These are phyloP conservation scores for Muscicapa striata DNA, from an alignment of 2,797 vertebrate species.

Conservation along the genomic window DNA sequence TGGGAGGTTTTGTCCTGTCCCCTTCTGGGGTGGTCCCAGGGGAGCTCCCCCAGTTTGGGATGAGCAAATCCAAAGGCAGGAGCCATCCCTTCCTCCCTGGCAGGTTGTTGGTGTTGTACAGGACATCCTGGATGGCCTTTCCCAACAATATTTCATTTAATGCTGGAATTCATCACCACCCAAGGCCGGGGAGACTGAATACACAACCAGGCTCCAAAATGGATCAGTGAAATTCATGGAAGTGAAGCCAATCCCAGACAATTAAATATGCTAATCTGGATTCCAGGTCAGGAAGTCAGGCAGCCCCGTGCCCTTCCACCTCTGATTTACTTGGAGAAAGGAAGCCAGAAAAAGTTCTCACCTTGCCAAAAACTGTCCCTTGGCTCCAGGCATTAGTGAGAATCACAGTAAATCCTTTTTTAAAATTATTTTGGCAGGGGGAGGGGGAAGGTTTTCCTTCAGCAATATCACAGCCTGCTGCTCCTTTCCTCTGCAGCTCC, in stretches of 20 bases:
- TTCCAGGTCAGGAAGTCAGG: constrained; percentile 48
- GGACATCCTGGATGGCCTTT: constrained; percentile 49
- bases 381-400: background rate
- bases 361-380: constrained; percentile 26
- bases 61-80: background rate
- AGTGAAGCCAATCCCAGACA: constrained; percentile 10
- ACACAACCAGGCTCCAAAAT: background rate
- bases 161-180: background rate
- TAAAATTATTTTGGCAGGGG: too few species aligned
- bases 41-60: background rate
- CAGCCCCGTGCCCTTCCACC: constrained; percentile 29
- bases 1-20: background rate
- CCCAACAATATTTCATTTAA: background rate
- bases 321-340: constrained; percentile 13
- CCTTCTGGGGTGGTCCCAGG: background rate
- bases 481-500: constrained; percentile 8
- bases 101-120: background rate
- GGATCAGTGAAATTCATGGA: background rate
- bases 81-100: background rate
- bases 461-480: constrained; percentile 12
- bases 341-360: constrained; percentile 26
- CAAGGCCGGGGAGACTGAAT: background rate
- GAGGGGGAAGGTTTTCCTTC: background rate
- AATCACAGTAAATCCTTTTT: background rate
- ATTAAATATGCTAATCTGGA: constrained; percentile 50